Base-by-base conservation (phyloP, 1,140 invertebrate species). In the Drosophila rufa region DNA sequence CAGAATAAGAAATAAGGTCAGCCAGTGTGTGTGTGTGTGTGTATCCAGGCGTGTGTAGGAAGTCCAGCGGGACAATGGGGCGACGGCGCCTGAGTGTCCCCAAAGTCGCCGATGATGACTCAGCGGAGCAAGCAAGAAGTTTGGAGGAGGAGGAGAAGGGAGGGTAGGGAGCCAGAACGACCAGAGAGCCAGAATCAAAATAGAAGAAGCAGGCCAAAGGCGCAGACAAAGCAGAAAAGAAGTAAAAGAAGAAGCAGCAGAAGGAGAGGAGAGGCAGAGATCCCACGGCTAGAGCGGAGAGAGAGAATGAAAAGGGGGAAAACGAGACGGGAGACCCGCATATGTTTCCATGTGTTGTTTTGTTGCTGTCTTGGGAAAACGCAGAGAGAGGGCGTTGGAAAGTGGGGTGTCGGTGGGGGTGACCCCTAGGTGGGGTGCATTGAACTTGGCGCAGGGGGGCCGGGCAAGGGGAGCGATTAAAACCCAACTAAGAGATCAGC, bases 101-200 rank as follows among this genome's bases (percentile, higher is more conserved):
- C 43, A 46, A 77, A 77, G 56, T 60, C 55, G 40, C 43, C 48
- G 80, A 84, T 87, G 83, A 87, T 87, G 84, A 87, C 73, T 87
- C 84, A 87, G 59, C 74, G 57, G 4, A n/a, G 61, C 19, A 9
- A 56, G 53, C 19, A 9, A 56, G 53, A 25, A 56, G 19, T 11
- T 56, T 22, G 51, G 33, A 0, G 17, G 4, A 22, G 27, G 22
- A 3, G 17, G 8, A 40, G 19, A 19, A n/a, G 19, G 19, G 3
- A 22, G 30, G 15, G 27, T 12, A 36, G 47, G 4, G 30, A 25
- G 40, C 48, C 33, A 62, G 27, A 47, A 56, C n/a, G 17, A 8
- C 40, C 67, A 53, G 51, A 71, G 76, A 82, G 66, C 62, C 58
- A 89, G 84, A 89, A 87, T 89, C 84, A 87, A 87, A 87, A 87